A percentile compares a stretch with the other conserved stretches of the same genome.
These are phyloP conservation scores for Okamejei kenojei DNA, from an alignment of 2,797 vertebrate genomes.

Conservation along the genomic window DNA sequence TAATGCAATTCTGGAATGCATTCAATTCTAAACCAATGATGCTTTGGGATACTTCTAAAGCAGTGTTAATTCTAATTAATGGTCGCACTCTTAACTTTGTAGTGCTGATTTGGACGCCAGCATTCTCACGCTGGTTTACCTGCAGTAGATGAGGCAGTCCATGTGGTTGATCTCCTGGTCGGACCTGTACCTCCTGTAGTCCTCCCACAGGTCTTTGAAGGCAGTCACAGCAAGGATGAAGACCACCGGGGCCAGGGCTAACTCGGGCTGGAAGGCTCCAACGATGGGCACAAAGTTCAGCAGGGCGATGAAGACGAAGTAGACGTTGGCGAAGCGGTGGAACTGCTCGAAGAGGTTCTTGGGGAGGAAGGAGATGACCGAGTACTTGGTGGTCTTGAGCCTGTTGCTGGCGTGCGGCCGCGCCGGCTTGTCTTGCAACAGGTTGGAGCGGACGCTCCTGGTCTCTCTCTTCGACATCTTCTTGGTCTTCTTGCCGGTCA, in stretches of 20 bases:
- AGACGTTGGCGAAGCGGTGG: constrained; percentile 89
- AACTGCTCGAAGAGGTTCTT: constrained; percentile 97
- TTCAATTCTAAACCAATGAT: too few relatives aligned
- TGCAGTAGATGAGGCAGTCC: constrained; percentile 88
- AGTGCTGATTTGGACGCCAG: too few relatives aligned
- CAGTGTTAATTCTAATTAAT: too few relatives aligned
- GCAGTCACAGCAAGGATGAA: constrained; percentile 91
- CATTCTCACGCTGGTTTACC: constrained; percentile 56
- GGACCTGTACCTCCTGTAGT: constrained; percentile 84
- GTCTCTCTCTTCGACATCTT: constrained; percentile 58
- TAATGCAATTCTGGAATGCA: too few relatives aligned
- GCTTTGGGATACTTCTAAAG: too few relatives aligned
- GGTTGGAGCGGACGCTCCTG: constrained; percentile 71
- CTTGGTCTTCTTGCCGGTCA: constrained; percentile 40
- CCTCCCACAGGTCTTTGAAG: constrained; percentile 93
- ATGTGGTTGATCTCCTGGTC: constrained; percentile 92
- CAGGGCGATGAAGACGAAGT: constrained; percentile 91
- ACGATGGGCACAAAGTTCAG: constrained; percentile 87
- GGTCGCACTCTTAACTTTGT: too few relatives aligned
- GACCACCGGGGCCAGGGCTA: constrained; percentile 85
- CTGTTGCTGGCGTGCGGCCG: constrained; percentile 71
- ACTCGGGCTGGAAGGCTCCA: constrained; percentile 86
- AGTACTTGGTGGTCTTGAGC: constrained; percentile 95
- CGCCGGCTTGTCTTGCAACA: constrained; percentile 61
- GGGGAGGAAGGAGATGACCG: constrained; percentile 83